A percentile compares a stretch with the other conserved stretches of the same genome.
phyloP scores from a whole-genome alignment of 2,888 invertebrate species.

The Ashinkailepas kermadecensis region DNA sequence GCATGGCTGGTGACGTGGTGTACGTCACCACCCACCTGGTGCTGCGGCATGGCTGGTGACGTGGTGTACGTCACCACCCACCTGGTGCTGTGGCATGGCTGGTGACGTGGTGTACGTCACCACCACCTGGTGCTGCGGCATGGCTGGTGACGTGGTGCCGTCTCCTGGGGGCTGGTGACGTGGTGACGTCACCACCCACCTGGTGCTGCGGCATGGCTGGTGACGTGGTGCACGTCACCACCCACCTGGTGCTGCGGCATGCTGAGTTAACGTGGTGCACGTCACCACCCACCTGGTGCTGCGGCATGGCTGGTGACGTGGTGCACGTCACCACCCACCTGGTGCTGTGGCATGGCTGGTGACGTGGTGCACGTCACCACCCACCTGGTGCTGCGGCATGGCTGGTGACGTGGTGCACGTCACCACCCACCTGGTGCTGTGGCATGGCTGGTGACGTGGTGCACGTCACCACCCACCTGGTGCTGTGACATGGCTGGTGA shows the following conservation, averaged over 20 bases:
- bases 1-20: not conserved
- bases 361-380: no score
- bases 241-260: not conserved
- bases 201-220: not conserved
- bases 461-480: not conserved
- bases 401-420: not conserved
- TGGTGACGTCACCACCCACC: not conserved
- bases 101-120: no score
- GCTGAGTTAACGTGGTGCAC: not conserved
- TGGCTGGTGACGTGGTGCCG: no score
- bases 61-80: not conserved
- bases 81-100: not conserved
- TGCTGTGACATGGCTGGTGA: not conserved
- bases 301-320: no score
- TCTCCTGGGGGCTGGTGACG: not conserved
- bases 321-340: no score
- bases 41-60: not conserved
- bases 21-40: not conserved
- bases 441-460: not conserved
- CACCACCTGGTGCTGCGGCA: no score
- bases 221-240: no score
- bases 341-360: no score
- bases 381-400: no score
- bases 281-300: no score
- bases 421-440: not conserved